Evolutionary conservation across 2,888 invertebrate genomes (phyloP), one percentile per base, ranked within the genome.

Genomic region (Ectobius pallidus): DNA sequence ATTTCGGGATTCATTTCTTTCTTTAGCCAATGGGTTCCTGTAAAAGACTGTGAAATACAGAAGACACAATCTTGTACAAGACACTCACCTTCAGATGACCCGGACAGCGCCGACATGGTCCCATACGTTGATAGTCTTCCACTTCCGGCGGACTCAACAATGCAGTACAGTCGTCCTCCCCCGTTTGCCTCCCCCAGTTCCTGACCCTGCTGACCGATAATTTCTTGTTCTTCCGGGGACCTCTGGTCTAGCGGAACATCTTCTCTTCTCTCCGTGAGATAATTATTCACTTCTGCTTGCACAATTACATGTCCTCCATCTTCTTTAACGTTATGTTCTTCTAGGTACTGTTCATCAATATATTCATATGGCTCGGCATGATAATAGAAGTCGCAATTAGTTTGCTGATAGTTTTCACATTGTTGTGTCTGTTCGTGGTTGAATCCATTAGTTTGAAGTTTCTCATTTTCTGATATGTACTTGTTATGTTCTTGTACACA

Each of bases 101-200:
- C 58, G 11, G n/a, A n/a, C 16, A 25, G 20, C 14, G 52, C 20
- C 52, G 52, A 52, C 52, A 52, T 52, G 22, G 52, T 2, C 3
- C 22, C 25, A 22, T 3, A 52, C 6, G 25, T 3, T 18, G 46
- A 46, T 4, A 46, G 6, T 46, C 46, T 6, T 9, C 7, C 7
- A 52, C 52, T 52, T 52, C 52, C 52, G 30, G 14, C 27, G 30
- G 58, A 16, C 25, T 30, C 58, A 3, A 58, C 58, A 30, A 65
- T 18, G n/a, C 65, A 65, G 44, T 34, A 65, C n/a, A 65, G 46
- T 6, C 44, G 14, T 7, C 65, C 65, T 3, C 9, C 44, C n/a
- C 46, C 27, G 3, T 18, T 27, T 4, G 44, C 11, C 44, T 46
- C 46, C 65, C n/a, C n/a, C n/a, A n/a, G n/a, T n/a, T n/a, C n/a